Evolutionary conservation across 1,140 invertebrate genomes (phyloP).

Genomic region (Episyrphus balteatus): DNA sequence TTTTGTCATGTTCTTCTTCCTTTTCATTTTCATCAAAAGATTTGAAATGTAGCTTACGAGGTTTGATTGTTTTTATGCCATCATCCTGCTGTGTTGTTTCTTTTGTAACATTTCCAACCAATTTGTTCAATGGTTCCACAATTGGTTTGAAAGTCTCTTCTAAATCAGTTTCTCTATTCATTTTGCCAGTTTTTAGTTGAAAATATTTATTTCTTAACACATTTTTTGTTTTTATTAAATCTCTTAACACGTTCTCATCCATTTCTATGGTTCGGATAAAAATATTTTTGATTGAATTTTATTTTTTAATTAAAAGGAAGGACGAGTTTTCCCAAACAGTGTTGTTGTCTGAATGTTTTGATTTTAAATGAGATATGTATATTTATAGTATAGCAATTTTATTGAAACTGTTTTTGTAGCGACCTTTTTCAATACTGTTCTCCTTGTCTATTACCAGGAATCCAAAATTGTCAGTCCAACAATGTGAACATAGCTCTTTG

Average conservation of each 20-base stretch:
- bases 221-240: too few species aligned
- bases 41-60: neutral
- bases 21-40: neutral
- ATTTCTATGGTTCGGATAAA: too few species aligned
- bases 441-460: constrained; percentile 29
- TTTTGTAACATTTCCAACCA: constrained; percentile 2
- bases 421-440: constrained; percentile 14
- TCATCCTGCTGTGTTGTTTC: neutral
- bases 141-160: constrained; percentile 8
- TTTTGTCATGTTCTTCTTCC: neutral
- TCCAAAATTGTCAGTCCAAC: constrained; percentile 23
- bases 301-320: too few species aligned
- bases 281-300: too few species aligned
- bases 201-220: too few species aligned
- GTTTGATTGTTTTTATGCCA: neutral
- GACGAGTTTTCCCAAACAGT: too few species aligned
- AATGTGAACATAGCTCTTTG: constrained; percentile 21
- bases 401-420: constrained; percentile 20
- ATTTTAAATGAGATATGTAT: too few species aligned
- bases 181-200: too few species aligned
- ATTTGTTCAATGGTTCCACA: too few species aligned
- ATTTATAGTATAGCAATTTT: too few species aligned
- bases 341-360: too few species aligned
- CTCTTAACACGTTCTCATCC: too few species aligned
- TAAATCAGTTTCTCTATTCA: neutral